Evolutionary conservation across 2,797 vertebrate genomes (phyloP), one percentile per base, ranked within the genome.

Genomic region (Todus mexicanus): DNA sequence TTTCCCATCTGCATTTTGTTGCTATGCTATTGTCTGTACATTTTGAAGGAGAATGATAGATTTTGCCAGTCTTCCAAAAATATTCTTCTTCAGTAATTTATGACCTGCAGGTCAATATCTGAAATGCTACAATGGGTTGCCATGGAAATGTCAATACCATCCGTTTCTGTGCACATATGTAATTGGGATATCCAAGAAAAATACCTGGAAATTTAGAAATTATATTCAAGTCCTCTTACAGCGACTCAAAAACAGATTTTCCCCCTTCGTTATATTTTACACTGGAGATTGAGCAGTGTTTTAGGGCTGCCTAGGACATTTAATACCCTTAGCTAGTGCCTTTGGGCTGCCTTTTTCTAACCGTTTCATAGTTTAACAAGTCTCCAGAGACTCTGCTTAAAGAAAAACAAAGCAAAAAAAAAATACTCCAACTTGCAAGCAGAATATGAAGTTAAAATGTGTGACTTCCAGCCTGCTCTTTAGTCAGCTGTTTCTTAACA

Each of bases 101-200:
- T 89, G 91, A 95, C 79, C 94, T 92, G 66, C 31, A 77, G 91
- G 93, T 96, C 93, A 94, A 50, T 72, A 94, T 80, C 73, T 94
- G 89, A 94, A 94, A 92, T 2, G 20, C 75, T 84, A 84, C 92
- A 60, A 87, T 35, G n/a, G 56, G 96, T 97, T 96, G 89, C 89
- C 93, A 96, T 96, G 95, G 97, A 94, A 96, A 94, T 95, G 89
- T 96, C 96, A 96, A 97, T 97, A 93, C 22, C 17, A 56, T 63
- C 70, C 14, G 1, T 57, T 81, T 90, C 89, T 82, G 80, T 80
- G 66, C 56, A 84, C 78, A 76, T 12, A 40, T 42, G 57, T 90
- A 90, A 96, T 83, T 90, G 51, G 79, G 82, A 80, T 91, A 90
- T 66, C 92, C 66, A 93, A 89, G 89, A 93, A 95, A 96, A 96